Conservation (phyloP, 2,797 vertebrate species). For the Dallia pectoralis region DNA sequence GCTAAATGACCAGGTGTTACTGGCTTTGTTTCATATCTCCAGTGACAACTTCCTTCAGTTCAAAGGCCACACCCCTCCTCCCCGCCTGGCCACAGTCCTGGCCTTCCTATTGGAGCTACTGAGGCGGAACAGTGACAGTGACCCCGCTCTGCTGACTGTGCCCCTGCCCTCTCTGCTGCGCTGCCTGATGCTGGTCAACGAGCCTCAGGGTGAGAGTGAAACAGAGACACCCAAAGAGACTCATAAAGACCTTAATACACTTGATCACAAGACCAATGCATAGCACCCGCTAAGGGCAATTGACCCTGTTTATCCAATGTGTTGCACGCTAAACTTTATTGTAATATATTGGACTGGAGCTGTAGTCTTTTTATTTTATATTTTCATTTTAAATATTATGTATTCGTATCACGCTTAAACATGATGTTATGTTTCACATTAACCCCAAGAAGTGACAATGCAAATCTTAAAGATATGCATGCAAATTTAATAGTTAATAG, state of each 20-base stretch:
- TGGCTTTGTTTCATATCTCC: conserved; percentile 29
- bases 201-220: conserved; percentile 81
- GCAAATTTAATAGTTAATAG: too few relatives aligned
- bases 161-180: conserved; percentile 82
- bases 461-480: too few relatives aligned
- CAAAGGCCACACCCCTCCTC: conserved; percentile 82
- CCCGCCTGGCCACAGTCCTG: conserved; percentile 80
- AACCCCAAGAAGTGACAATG: too few relatives aligned
- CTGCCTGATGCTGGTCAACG: conserved; percentile 86
- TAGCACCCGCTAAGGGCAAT: not conserved
- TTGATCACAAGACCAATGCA: not conserved
- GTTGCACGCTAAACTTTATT: too few relatives aligned
- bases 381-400: too few relatives aligned
- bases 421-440: too few relatives aligned
- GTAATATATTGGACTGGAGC: too few relatives aligned
- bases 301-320: too few relatives aligned
- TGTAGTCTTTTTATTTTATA: too few relatives aligned
- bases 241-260: conserved; percentile 1
- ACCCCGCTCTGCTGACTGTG: conserved; percentile 71
- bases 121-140: conserved; percentile 74
- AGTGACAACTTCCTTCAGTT: conserved; percentile 89
- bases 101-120: conserved; percentile 84
- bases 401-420: too few relatives aligned
- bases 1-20: not conserved
- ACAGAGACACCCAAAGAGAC: conserved; percentile 16